Percentiles rank a stretch among this genome's conserved stretches.
Evolutionary conservation across 2,888 invertebrate genomes (phyloP).

Genomic region (Schizaphis graminum): DNA sequence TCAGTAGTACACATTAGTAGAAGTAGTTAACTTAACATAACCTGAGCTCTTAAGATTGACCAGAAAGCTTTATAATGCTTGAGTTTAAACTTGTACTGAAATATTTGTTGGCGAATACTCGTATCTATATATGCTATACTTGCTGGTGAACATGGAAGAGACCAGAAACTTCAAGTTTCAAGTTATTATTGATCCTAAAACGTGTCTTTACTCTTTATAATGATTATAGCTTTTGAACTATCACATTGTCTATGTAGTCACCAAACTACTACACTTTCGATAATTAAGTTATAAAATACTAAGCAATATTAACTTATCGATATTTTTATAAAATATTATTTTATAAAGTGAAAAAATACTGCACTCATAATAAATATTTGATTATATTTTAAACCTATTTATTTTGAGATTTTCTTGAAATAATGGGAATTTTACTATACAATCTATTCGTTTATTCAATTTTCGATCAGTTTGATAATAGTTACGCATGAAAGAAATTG

Average conservation of each 20-base stretch:
- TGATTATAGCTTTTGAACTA: neutral
- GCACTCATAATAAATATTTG: neutral
- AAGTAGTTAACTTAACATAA: neutral
- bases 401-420: slow-evolving; percentile 4
- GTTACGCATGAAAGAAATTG: neutral
- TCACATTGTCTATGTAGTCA: neutral
- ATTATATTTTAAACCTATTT: neutral
- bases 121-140: neutral
- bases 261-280: neutral
- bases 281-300: neutral
- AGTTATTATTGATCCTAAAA: neutral
- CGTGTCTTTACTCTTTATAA: neutral
- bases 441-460: neutral
- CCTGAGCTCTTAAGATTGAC: neutral
- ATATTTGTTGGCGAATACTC: neutral
- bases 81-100: neutral
- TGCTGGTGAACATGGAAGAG: neutral
- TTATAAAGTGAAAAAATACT: neutral
- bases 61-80: neutral
- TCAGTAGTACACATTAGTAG: neutral
- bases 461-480: neutral
- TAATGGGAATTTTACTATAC: neutral
- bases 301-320: neutral
- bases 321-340: neutral
- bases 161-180: neutral